Conservation (phyloP, 2,113 vertebrate genomes). For the Notothenia rossii region DNA sequence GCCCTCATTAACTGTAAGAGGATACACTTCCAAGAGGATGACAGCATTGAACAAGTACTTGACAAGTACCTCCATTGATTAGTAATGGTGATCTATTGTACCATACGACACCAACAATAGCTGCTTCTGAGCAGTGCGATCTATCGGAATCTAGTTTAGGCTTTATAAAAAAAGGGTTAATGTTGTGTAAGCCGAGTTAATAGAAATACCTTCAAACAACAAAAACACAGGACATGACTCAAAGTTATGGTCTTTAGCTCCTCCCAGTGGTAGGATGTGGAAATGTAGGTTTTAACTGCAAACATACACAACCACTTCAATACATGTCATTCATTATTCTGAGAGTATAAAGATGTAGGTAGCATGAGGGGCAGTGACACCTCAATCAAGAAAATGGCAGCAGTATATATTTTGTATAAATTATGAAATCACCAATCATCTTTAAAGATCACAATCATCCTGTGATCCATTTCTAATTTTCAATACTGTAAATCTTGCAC, state of each 20-base stretch:
- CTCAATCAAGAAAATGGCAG: background rate
- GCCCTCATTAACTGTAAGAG: constrained; percentile 80
- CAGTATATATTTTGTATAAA: background rate
- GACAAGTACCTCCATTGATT: constrained; percentile 65
- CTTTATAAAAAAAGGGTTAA: constrained; percentile 1
- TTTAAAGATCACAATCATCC: too few relatives aligned
- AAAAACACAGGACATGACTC: background rate
- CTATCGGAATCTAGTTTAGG: constrained; percentile 7
- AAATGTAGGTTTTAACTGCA: background rate
- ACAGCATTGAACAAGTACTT: constrained; percentile 57
- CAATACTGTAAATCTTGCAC: too few relatives aligned
- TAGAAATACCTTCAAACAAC: background rate
- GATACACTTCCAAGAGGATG: constrained; percentile 71
- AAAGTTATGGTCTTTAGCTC: constrained; percentile 80
- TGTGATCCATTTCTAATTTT: too few relatives aligned
- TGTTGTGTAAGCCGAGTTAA: background rate
- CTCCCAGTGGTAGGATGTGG: constrained; percentile 75
- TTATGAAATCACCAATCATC: background rate
- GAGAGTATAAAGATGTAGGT: background rate
- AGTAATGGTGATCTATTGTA: constrained; percentile 31
- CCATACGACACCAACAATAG: constrained; percentile 1
- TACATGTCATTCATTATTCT: background rate
- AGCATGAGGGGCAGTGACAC: too few relatives aligned
- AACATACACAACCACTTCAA: background rate
- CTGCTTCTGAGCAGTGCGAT: constrained; percentile 6